A percentile compares a stretch with the other conserved stretches of the same genome.
These are phyloP conservation scores for Todiramphus chloris DNA, from an alignment of 2,113 vertebrate genomes.

Conservation along the genomic window DNA sequence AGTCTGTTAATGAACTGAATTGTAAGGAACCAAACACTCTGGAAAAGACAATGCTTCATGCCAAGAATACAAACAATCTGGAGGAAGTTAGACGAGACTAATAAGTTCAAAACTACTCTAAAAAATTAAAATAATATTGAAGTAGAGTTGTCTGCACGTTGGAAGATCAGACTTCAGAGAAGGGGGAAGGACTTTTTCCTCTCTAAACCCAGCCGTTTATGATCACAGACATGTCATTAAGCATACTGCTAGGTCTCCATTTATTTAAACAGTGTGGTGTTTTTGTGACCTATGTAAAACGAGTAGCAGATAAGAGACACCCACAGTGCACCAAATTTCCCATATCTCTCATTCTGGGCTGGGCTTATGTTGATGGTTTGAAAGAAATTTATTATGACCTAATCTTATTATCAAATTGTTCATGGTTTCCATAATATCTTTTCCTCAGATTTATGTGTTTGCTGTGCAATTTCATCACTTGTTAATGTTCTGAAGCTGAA, in stretches of 20 bases:
- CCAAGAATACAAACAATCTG: not conserved
- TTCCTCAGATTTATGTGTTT: not conserved
- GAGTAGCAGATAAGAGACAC: not conserved
- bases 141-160: not conserved
- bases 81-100: not conserved
- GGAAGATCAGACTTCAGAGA: not conserved
- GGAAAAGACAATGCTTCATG: not conserved
- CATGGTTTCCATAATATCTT: not conserved
- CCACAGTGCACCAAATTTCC: not conserved
- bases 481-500: not conserved
- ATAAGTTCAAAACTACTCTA: not conserved
- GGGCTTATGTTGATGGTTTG: rapidly evolving
- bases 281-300: not conserved
- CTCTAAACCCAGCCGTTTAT: not conserved
- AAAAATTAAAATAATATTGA: not conserved
- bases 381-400: not conserved
- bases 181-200: not conserved
- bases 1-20: not conserved
- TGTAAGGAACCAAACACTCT: not conserved
- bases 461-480: not conserved
- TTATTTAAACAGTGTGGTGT: rapidly evolving
- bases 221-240: not conserved
- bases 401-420: not conserved
- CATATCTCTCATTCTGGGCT: not conserved
- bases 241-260: not conserved